Evolutionary conservation across 2,888 invertebrate species (phyloP).

Genomic region (Tenthredo scrophulariae): DNA sequence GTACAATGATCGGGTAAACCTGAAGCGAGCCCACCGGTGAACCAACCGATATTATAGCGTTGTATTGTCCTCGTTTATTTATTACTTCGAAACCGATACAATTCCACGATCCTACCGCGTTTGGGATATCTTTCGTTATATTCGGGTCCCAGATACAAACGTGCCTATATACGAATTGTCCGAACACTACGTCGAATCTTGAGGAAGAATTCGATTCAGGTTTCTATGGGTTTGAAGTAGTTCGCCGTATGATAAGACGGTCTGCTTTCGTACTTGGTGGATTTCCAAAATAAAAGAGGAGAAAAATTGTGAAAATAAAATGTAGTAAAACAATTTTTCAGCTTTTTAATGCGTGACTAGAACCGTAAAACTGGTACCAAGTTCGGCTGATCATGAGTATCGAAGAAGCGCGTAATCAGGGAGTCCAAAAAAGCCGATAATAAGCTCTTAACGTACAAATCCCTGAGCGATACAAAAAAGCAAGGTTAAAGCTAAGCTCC

Average conservation of each 20-base stretch:
- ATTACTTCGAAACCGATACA: slow-evolving; percentile 61
- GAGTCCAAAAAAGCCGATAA: slow-evolving; percentile 28
- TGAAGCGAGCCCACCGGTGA: slow-evolving; percentile 29
- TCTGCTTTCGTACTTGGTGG: not conserved
- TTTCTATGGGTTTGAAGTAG: not conserved
- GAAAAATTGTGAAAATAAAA: not conserved
- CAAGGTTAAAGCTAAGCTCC: slow-evolving; percentile 12
- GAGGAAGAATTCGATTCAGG: slow-evolving; percentile 4
- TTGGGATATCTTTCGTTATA: slow-evolving; percentile 5
- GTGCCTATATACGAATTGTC: slow-evolving; percentile 9
- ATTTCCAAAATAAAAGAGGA: not conserved
- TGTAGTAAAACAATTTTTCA: not conserved
- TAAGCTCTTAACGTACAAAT: slow-evolving; percentile 41
- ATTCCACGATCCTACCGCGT: slow-evolving; percentile 56
- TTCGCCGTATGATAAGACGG: not conserved
- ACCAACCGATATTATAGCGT: slow-evolving; percentile 52
- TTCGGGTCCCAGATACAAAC: not conserved
- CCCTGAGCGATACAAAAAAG: slow-evolving; percentile 38
- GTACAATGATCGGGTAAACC: slow-evolving; percentile 39
- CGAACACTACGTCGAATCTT: not conserved
- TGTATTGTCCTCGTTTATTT: slow-evolving; percentile 67
- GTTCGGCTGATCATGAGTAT: not conserved
- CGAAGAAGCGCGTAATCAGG: slow-evolving; percentile 29
- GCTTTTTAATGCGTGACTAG: not conserved
- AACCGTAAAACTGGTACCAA: not conserved